Evolutionary conservation across 2,113 vertebrate species (phyloP).

Genomic region (Saguinus imperator): DNA sequence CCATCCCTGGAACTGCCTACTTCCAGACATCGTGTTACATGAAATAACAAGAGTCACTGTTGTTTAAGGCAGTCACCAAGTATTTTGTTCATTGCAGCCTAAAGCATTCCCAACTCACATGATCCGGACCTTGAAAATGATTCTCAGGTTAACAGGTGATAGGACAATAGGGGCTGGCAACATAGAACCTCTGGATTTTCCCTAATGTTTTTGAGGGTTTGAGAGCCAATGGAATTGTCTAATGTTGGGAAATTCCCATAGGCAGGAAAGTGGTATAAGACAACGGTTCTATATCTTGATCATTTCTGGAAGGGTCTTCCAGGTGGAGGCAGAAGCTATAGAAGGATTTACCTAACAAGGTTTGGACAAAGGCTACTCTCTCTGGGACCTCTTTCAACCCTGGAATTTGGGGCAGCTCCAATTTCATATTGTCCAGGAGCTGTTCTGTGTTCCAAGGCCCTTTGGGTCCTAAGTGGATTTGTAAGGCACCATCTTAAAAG

Average conservation of each 20-base stretch:
- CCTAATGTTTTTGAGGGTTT: background rate
- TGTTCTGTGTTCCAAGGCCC: background rate
- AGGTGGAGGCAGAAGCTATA: background rate
- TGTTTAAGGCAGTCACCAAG: background rate
- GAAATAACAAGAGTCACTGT: background rate
- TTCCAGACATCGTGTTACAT: background rate
- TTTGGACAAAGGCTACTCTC: background rate
- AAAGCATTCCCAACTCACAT: background rate
- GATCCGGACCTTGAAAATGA: background rate
- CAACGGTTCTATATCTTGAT: background rate
- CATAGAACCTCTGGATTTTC: background rate
- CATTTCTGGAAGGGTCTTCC: background rate
- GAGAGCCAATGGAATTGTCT: background rate
- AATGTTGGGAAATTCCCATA: background rate
- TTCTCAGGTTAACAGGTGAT: background rate
- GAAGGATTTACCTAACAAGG: background rate
- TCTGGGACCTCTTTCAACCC: background rate
- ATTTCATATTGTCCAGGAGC: background rate
- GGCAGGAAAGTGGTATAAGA: background rate
- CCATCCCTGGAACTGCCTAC: background rate
- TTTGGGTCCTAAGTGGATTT: background rate
- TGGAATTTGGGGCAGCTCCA: background rate
- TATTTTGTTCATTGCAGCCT: background rate
- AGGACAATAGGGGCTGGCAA: background rate
- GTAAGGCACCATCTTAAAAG: background rate